phyloP scores from a whole-genome alignment of 2,888 invertebrate genomes.

The Dysmachus trigonus region DNA sequence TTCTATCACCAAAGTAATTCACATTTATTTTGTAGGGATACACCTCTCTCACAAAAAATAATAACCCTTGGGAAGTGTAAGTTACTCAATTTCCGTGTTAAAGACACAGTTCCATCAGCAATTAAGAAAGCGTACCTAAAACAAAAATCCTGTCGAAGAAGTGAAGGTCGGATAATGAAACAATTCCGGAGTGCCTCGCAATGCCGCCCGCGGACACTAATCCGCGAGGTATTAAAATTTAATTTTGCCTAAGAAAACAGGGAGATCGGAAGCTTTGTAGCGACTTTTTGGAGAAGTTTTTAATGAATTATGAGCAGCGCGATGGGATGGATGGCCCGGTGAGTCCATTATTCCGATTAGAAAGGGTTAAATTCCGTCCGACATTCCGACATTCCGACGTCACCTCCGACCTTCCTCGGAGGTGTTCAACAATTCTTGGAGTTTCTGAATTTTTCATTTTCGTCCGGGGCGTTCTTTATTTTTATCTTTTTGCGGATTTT shows the following conservation, averaged over 20 bases:
- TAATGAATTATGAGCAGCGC: not conserved
- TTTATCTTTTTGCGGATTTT: not conserved
- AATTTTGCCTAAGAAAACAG: not conserved
- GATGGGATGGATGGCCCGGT: not conserved
- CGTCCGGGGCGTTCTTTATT: not conserved
- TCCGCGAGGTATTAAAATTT: not conserved
- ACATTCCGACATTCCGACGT: not conserved
- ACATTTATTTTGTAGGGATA: not conserved
- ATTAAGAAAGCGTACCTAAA: not conserved
- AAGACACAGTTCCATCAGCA: not conserved
- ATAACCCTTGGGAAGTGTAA: not conserved
- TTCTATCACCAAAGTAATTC: not conserved
- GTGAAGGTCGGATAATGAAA: not conserved
- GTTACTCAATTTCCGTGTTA: not conserved
- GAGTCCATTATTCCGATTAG: conserved; percentile 16
- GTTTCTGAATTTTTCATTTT: conserved; percentile 1
- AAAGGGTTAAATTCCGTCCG: conserved; percentile 2
- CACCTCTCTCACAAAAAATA: not conserved
- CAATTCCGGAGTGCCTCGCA: not conserved
- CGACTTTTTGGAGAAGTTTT: conserved; percentile 1
- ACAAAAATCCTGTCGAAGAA: not conserved
- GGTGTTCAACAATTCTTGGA: conserved; percentile 17
- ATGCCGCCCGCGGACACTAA: not conserved
- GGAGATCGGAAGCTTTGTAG: not conserved
- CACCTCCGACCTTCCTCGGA: not conserved